Conservation (phyloP, 2,797 vertebrate species). For the Loris lydekkerianus region DNA sequence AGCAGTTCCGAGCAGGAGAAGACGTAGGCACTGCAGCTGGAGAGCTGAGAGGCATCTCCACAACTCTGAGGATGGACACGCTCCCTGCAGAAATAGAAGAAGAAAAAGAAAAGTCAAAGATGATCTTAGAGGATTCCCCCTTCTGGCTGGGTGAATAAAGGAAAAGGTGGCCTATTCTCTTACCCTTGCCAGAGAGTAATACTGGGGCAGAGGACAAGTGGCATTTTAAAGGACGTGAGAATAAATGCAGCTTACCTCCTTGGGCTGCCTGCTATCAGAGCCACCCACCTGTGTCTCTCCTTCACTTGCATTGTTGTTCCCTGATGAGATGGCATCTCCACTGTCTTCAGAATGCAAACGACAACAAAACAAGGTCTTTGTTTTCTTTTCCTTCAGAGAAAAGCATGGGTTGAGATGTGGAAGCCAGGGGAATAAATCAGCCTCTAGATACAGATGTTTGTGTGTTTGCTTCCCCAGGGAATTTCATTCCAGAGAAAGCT, state of each 20-base stretch:
- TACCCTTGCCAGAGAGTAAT: background rate
- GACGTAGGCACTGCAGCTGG: background rate
- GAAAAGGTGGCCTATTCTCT: background rate
- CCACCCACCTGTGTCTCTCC: background rate
- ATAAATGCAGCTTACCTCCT: background rate
- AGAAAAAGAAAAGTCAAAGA: background rate
- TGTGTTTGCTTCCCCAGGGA: conserved; percentile 32
- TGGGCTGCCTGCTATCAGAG: background rate
- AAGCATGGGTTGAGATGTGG: conserved; percentile 3
- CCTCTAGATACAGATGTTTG: background rate
- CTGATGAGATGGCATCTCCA: background rate
- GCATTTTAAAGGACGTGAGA: background rate
- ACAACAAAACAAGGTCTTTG: background rate
- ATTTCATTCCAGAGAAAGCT: conserved; percentile 51
- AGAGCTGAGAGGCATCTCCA: background rate
- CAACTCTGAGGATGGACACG: background rate
- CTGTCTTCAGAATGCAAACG: conserved; percentile 49
- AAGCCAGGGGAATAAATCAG: conserved; percentile 57
- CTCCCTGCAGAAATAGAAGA: background rate
- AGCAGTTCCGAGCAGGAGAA: conserved; percentile 2
- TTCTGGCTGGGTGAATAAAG: background rate
- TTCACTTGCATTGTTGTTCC: background rate
- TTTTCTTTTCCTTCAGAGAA: conserved; percentile 51
- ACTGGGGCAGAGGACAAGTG: background rate
- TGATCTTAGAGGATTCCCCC: background rate